Base-by-base conservation (phyloP, 2,888 invertebrate species). In the Lacanobia wlatinum region DNA sequence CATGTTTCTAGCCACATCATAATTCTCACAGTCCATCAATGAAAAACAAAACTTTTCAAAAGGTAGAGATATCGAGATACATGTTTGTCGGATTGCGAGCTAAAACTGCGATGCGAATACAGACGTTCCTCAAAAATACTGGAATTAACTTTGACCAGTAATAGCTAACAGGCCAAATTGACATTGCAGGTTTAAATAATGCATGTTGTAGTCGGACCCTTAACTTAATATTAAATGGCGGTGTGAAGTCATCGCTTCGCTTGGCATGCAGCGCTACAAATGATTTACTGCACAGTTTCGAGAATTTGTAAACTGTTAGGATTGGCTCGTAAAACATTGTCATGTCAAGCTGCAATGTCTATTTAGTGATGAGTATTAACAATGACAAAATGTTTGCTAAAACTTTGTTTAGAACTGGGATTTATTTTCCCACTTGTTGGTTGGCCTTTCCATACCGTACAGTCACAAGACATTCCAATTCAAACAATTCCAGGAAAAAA, bases 251-350 rank as follows among this genome's bases (percentile, higher is more conserved):
- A 52, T 58, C 38, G 10, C 56, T 10, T n/a, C 10, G 23, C 34
- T 4, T 9, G 23, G 23, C 58, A 34, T 52, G 40, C 52, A 52
- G 16, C 21, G 52, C 46, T n/a, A 7, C 4, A 58, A 68, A 59
- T 63, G n/a, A 76, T 63, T 63, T 59, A 59, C 10, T 63, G 50
- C 7, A n/a, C 21, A 23, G 63, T 69, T 76, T 53, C 40, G 43
- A 69, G 14, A 53, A 76, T 69, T 76, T 43, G 53, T 23, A 23
- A 72, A 58, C 23, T 38, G 2, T 21, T 59, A 46, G 61, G 69
- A 40, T 53, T 34, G 58, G 52, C 34, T 50, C 38, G 28, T 60
- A 28, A 48, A n/a, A 14, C 16, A 62, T 14, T 43, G 21, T 56
- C 18, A 48, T 9, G n/a, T 12, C 34, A 43, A 38, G 18, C 21